These are phyloP conservation scores for Drosophila suboccidentalis DNA, from an alignment of 2,888 invertebrate genomes.

Conservation along the genomic window DNA sequence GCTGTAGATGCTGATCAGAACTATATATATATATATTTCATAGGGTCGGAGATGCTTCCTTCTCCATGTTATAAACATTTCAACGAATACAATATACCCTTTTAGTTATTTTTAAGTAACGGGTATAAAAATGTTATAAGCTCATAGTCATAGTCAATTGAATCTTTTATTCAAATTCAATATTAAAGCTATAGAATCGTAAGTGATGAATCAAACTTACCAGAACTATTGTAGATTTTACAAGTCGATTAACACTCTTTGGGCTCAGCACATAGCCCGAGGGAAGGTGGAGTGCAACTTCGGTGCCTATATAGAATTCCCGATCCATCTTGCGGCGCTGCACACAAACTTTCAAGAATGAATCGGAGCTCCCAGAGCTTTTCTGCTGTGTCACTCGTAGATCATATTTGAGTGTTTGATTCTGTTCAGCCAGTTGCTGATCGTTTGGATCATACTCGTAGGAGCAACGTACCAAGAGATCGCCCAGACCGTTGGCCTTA, in stretches of 20 bases:
- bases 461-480: slow-evolving; percentile 29
- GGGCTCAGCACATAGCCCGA: slow-evolving; percentile 31
- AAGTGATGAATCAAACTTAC: slow-evolving; percentile 15
- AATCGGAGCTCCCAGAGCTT: background rate
- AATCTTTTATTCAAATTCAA: too few relatives aligned
- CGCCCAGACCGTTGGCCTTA: slow-evolving; percentile 19
- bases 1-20: too few relatives aligned
- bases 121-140: too few relatives aligned
- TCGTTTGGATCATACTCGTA: slow-evolving; percentile 7
- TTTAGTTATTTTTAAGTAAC: too few relatives aligned
- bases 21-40: too few relatives aligned
- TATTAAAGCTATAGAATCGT: too few relatives aligned
- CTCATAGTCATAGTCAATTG: too few relatives aligned
- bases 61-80: too few relatives aligned
- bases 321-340: slow-evolving; percentile 6
- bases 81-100: too few relatives aligned
- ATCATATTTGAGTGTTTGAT: background rate
- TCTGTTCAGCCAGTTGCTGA: background rate
- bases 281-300: slow-evolving; percentile 27
- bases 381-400: background rate
- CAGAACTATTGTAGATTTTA: background rate
- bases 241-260: background rate
- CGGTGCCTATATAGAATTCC: slow-evolving; percentile 32
- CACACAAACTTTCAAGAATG: slow-evolving; percentile 14
- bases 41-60: too few relatives aligned